phyloP scores from a whole-genome alignment of 23 tunicate species.

The Trididemnum miniatum region DNA sequence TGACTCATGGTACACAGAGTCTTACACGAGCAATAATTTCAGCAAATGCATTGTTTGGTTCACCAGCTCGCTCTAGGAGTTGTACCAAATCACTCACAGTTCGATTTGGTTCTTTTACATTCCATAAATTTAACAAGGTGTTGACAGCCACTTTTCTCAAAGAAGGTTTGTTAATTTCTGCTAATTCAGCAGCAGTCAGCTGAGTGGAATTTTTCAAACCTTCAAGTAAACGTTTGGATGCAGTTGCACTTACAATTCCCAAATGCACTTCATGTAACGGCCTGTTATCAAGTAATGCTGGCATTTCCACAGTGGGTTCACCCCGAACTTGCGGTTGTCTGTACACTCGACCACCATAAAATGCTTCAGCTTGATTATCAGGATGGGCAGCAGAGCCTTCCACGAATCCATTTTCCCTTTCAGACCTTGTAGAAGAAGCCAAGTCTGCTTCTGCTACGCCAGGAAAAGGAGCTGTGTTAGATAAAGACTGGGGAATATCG shows the following conservation, averaged over 20 bases:
- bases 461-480: neutral
- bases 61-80: constrained; percentile 6
- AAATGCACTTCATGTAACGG: constrained; percentile 4
- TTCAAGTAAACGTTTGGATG: neutral
- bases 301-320: neutral
- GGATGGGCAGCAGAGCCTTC: neutral
- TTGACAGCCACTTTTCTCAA: neutral
- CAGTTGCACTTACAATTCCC: neutral
- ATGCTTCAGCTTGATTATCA: constrained; percentile 6
- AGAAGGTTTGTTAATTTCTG: neutral
- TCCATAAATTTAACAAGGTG: neutral
- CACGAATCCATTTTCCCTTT: neutral
- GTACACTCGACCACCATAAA: neutral
- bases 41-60: neutral
- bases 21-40: neutral
- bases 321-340: neutral
- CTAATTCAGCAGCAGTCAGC: neutral
- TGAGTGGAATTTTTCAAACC: neutral
- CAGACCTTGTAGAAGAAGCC: neutral
- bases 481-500: neutral
- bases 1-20: neutral
- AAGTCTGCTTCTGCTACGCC: neutral
- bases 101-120: neutral
- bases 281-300: neutral
- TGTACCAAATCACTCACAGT: constrained; percentile 1